Evolutionary conservation across 1,140 invertebrate genomes (phyloP).

Genomic region (Caenorhabditis tropicalis): DNA sequence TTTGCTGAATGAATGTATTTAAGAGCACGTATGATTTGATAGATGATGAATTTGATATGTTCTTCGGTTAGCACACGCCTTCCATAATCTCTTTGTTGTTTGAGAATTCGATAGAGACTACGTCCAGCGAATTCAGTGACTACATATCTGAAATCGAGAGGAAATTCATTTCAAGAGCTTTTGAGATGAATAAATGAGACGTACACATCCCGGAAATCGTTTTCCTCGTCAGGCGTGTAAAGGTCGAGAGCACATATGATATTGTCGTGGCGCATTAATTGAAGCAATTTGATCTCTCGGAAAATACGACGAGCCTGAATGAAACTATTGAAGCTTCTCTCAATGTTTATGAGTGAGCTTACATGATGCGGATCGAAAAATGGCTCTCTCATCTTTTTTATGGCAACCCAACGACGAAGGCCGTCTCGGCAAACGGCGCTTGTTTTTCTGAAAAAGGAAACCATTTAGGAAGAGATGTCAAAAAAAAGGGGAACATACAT

Average conservation of each 20-base stretch:
- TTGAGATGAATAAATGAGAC: constrained; percentile 38
- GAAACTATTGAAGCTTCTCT: not conserved
- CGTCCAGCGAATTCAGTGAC: constrained; percentile 68
- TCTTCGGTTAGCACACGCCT: constrained; percentile 61
- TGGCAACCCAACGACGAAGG: constrained; percentile 56
- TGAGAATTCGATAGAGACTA: constrained; percentile 62
- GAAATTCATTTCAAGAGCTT: not conserved
- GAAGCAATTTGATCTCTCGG: constrained; percentile 67
- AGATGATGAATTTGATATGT: constrained; percentile 68
- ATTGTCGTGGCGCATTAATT: constrained; percentile 69
- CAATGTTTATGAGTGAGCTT: not conserved
- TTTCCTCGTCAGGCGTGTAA: constrained; percentile 65
- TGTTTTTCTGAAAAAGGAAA: constrained; percentile 59
- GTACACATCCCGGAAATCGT: constrained; percentile 66
- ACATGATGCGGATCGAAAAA: constrained; percentile 59
- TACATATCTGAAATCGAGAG: constrained; percentile 64
- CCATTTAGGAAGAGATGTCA: not conserved
- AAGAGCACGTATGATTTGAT: constrained; percentile 68
- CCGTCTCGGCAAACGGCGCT: constrained; percentile 58
- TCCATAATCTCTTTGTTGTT: constrained; percentile 58
- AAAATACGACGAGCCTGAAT: constrained; percentile 65
- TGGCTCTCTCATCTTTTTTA: constrained; percentile 68
- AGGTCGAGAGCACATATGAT: constrained; percentile 68
- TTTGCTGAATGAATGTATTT: constrained; percentile 71
- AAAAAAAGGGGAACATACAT: constrained; percentile 62